These are phyloP conservation scores for Falco punctatus DNA, from an alignment of 2,113 vertebrate species.

Conservation along the genomic window DNA sequence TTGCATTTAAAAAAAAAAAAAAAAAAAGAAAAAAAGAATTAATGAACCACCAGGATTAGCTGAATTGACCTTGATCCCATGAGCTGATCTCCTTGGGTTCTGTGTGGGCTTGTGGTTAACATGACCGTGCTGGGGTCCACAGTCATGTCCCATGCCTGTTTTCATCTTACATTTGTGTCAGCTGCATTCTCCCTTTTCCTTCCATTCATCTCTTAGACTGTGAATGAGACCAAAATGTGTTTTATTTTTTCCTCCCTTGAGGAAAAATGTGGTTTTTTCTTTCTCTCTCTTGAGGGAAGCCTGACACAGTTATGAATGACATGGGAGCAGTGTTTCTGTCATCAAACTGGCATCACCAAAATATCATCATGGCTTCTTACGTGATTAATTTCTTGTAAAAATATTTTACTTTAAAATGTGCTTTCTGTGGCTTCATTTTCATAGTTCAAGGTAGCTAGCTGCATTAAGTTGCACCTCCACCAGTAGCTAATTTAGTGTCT, in stretches of 20 bases:
- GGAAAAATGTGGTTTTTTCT: neutral
- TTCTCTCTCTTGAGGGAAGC: neutral
- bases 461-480: neutral
- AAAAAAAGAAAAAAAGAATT: neutral
- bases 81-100: neutral
- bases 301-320: constrained; percentile 25
- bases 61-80: neutral
- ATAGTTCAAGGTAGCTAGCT: neutral
- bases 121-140: fast-evolving
- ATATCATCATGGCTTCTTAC: neutral
- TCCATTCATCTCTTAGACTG: neutral
- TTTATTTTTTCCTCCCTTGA: constrained; percentile 15
- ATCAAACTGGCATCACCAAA: neutral
- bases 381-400: neutral
- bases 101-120: neutral
- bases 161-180: neutral
- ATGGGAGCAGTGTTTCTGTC: neutral
- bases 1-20: neutral
- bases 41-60: neutral
- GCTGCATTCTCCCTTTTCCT: neutral
- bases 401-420: neutral
- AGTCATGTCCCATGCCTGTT: neutral
- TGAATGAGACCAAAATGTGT: constrained; percentile 18
- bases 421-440: neutral
- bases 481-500: neutral